A percentile compares a stretch with the other conserved stretches of the same genome.
phyloP scores from a whole-genome alignment of 2,797 vertebrate genomes.

The Manis javanica region DNA sequence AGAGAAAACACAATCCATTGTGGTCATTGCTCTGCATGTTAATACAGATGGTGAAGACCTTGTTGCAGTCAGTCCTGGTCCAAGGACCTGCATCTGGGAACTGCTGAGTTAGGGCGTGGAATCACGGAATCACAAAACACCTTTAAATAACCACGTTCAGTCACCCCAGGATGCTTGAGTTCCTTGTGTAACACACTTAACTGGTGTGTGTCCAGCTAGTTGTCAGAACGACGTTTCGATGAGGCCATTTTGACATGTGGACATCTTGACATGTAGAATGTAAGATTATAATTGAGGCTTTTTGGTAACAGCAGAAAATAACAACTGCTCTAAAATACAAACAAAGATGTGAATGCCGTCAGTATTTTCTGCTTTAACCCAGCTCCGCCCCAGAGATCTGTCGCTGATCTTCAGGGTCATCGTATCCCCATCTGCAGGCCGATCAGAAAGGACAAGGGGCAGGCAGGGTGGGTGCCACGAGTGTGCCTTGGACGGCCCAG shows the following conservation, averaged over 20 bases:
- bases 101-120: neutral
- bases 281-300: conserved; percentile 29
- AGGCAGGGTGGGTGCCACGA: too few relatives aligned
- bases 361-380: neutral
- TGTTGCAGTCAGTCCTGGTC: neutral
- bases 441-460: neutral
- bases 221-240: conserved; percentile 5
- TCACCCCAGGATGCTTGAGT: neutral
- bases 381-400: neutral
- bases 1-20: conserved; percentile 5
- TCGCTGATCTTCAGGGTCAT: neutral
- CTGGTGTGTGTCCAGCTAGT: neutral
- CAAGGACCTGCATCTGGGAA: neutral
- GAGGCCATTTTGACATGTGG: neutral
- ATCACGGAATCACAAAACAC: conserved; percentile 29
- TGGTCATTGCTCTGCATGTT: conserved; percentile 31
- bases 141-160: conserved; percentile 17
- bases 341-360: neutral
- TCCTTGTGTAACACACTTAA: neutral
- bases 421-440: neutral
- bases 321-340: conserved; percentile 11
- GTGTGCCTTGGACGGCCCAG: neutral
- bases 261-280: conserved; percentile 55
- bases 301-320: neutral
- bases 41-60: neutral